Base-by-base conservation (phyloP, 2,113 vertebrate species). In the Gracilinanus agilis region DNA sequence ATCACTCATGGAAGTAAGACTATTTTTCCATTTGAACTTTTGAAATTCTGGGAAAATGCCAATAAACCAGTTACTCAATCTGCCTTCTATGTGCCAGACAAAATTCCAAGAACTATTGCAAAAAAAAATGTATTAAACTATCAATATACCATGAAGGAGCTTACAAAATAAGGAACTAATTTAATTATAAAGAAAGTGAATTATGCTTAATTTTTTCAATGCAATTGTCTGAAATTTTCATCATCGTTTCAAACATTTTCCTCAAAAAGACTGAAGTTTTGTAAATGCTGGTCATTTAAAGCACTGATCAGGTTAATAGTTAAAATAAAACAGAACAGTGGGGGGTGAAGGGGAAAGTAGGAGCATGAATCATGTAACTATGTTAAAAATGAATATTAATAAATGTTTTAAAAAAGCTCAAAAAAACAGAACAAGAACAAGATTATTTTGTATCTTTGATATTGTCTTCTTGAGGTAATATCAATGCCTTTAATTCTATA, bases 21-120 rank as follows among this genome's bases (percentile, higher is more conserved):
- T 55, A 23, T 25, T 24, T 75, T n/a, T 7, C 13, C 61, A 75
- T 16, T 49, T n/a, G 3, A 75, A 0, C 7, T 13, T n/a, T 75
- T n/a, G 61, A 75, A 75, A n/a, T n/a, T 75, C 29, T 75, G 29
- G 3, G 24, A n/a, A 75, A 75, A 75, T 21, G 12, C 27, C 58
- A 61, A 67, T 34, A n/a, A 75, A n/a, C 16, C 6, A n/a, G 5
- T 75, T n/a, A 75, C 13, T 75, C 29, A 75, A 75, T 34, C 29
- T n/a, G 34, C 29, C 34, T 75, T 34, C 29, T 67, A 34, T 34
- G 11, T 67, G 27, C 13, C 13, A 75, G 29, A 19, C 5, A 75
- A 75, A 75, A n/a, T n/a, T 4, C 13, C n/a, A n/a, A 3, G n/a
- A 75, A 0, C 34, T 0, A 16, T 75, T 29, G 0, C 13, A n/a